A percentile compares a stretch with the other conserved stretches of the same genome.
These are phyloP conservation scores for Conomelus anceps DNA, from an alignment of 2,888 invertebrate species.

Conservation along the genomic window DNA sequence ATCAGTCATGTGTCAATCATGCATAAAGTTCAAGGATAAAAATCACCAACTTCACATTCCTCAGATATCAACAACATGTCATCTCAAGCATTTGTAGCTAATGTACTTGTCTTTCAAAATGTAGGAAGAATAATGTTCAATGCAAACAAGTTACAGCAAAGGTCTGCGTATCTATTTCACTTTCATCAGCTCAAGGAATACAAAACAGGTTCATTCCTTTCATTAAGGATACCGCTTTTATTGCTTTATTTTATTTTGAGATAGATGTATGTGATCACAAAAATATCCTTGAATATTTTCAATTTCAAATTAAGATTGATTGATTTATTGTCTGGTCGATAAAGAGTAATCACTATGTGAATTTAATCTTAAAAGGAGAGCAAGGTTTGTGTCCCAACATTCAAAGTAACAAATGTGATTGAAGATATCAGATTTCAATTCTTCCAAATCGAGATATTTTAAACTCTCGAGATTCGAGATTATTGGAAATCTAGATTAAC, in stretches of 20 bases:
- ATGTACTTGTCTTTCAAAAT: background rate
- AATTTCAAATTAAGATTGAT: too few relatives aligned
- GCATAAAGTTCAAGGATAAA: background rate
- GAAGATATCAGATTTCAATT: too few relatives aligned
- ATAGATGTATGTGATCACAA: too few relatives aligned
- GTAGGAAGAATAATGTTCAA: background rate
- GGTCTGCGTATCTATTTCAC: background rate
- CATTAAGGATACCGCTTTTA: background rate
- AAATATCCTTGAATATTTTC: too few relatives aligned
- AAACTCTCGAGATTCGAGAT: too few relatives aligned
- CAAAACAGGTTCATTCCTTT: background rate
- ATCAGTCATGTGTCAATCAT: background rate
- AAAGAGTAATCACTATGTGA: too few relatives aligned
- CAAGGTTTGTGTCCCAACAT: too few relatives aligned
- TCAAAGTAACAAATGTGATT: too few relatives aligned
- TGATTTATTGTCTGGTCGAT: too few relatives aligned
- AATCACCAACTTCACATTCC: background rate
- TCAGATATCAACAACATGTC: background rate
- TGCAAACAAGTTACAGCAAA: background rate
- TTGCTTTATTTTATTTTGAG: background rate
- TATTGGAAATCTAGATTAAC: too few relatives aligned
- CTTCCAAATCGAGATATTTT: too few relatives aligned
- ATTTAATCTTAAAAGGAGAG: too few relatives aligned
- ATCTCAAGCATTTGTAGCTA: background rate
- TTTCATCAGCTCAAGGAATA: background rate